Evolutionary conservation across 2,797 vertebrate species (phyloP), one percentile per base, ranked within the genome.

Genomic region (Syngnathus acus): DNA sequence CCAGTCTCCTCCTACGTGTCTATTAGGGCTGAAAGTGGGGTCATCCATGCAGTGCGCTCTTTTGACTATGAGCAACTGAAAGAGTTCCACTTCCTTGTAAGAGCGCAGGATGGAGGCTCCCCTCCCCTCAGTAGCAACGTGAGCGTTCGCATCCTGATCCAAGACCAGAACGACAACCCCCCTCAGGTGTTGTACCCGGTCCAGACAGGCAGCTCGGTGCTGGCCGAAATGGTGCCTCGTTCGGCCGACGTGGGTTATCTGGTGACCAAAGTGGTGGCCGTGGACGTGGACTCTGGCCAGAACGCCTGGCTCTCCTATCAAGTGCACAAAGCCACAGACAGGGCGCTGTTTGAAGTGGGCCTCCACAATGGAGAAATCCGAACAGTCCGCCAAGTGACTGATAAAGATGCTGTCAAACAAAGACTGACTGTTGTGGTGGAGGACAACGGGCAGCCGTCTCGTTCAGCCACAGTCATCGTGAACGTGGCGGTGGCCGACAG

Each of bases 331-430:
- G 69, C 77, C 68, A 84, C 87, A 65, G 90, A 92, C 59, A 86
- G 84, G 21, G 79, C 81, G 58, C 82, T 88, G 69, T 88, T 86
- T 84, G 84, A 87, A 77, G 85, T 87, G 75, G 87, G 84, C 26
- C 81, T 67, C 77, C 86, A 88, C 74, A 88, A 85, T 77, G 88
- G 87, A 79, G 88, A 89, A 79, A 84, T 88, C 43, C 82, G 85
- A 81, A 87, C 85, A 38, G 71, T 83, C 70, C 86, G 86, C 19
- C 83, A 82, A 66, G 82, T 89, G n/a, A 83, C 76, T 73, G 86
- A 85, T 71, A 85, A 85, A 83, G 85, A 88, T 71, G 68, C 78
- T 60, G 79, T 62, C 38, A 68, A 68, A 45, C 66, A 71, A 64
- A 65, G 65, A 51, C 71, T 70, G 63, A 73, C 51, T 50, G 73